phyloP scores from a whole-genome alignment of 2,888 invertebrate genomes.

The Heliconius ismenius region DNA sequence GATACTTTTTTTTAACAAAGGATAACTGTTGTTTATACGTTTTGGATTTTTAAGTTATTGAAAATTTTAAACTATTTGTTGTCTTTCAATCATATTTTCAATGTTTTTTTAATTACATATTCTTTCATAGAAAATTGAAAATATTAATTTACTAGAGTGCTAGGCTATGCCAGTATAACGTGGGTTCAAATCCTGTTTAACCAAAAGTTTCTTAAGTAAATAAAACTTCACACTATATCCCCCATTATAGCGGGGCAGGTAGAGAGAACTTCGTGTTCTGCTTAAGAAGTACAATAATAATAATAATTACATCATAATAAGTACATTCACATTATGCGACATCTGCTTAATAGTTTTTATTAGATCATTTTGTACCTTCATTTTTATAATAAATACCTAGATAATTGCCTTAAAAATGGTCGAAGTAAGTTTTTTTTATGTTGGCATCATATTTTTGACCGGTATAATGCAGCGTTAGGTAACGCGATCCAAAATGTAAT shows the following conservation, averaged over 20 bases:
- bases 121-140: too few relatives aligned
- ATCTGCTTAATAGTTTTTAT: not conserved
- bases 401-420: slow-evolving; percentile 4
- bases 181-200: too few relatives aligned
- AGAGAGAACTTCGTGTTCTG: not conserved
- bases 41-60: too few relatives aligned
- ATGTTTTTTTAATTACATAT: too few relatives aligned
- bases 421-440: not conserved
- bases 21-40: not conserved
- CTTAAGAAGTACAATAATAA: too few relatives aligned
- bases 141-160: too few relatives aligned
- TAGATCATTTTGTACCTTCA: slow-evolving; percentile 10
- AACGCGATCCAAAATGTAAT: not conserved
- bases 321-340: slow-evolving; percentile 1
- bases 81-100: too few relatives aligned
- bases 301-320: too few relatives aligned
- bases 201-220: too few relatives aligned
- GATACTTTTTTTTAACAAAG: not conserved
- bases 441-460: slow-evolving; percentile 17
- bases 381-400: not conserved
- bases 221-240: not conserved
- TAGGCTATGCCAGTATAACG: too few relatives aligned
- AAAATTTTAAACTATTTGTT: too few relatives aligned
- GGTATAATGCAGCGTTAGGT: not conserved
- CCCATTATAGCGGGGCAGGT: not conserved